Evolutionary conservation across 2,888 invertebrate genomes (phyloP), one percentile per base, ranked within the genome.

Genomic region (Stenotaenia linearis): DNA sequence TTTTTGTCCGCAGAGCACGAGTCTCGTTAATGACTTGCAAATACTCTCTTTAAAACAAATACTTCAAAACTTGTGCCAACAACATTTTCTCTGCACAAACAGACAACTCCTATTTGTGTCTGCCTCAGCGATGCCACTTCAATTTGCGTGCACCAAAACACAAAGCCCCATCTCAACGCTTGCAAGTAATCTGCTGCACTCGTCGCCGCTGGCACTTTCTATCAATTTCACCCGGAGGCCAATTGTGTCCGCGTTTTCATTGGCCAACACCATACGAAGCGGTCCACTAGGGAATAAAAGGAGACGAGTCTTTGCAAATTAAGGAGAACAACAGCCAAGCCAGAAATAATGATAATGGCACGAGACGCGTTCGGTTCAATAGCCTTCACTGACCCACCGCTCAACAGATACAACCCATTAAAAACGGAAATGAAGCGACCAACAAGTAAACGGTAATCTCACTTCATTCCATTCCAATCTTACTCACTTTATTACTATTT

Each of bases 111-210:
- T 69, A 69, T 69, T 69, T 69, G 69, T 69, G 69, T 69, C 69
- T 69, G 69, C 69, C 69, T 69, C 69, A 69, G 69, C 69, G 69
- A 69, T 69, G 69, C 69, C 69, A 69, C 69, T 69, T 69, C 69
- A 69, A 69, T 69, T 69, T 69, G 69, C 69, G 69, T 69, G 69
- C 69, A 69, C 69, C 69, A 69, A 69, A 23, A 69, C 69, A 69
- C 69, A 69, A 69, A 69, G 69, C 69, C 69, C 69, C 69, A 69
- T 69, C 69, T 69, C 69, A 69, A 69, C 69, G 69, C 69, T 69
- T 69, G 69, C 69, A 69, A 69, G 69, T 69, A 69, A 69, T 69
- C 69, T 69, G 28, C 69, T 69, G 69, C 69, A 69, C 69, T 69
- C 69, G 69, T 69, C 69, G 69, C 69, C 69, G 69, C 69, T 69